Base-by-base conservation (phyloP, 2,888 invertebrate genomes). In the Ypsolopha sequella region DNA sequence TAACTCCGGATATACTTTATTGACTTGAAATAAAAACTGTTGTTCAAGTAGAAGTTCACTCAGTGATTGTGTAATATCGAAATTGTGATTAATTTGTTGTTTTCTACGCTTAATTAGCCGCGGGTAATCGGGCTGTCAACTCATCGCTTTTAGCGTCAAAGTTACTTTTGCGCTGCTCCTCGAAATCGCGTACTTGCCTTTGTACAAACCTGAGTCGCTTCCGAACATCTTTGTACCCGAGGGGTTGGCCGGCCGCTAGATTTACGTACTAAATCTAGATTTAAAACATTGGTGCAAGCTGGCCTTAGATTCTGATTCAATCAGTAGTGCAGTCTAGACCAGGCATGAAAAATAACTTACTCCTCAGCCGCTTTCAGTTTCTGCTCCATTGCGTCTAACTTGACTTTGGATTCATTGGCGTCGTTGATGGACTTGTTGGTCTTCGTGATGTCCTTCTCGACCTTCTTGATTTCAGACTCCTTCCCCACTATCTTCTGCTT, bases 401-500 rank as follows among this genome's bases (percentile, higher is more conserved):
- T 84, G 36, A 76, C 76, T 57, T 89, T 89, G 0, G 91, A 90
- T 39, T 88, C 77, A 61, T 89, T 89, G 7, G 92, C 89, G 60
- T 90, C 87, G 33, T 73, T 74, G 47, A 94, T 89, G 59, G 91
- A 89, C 46, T 76, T 76, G 54, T 88, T 89, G 38, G 88, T 70
- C 58, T 88, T 87, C 0, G 74, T 69, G 0, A 89, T 76, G 57
- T 93, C 91, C 41, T 79, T 79, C 60, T 90, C 89, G 44, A 86
- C 84, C 41, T 89, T 87, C 14, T 66, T 65, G 14, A 89, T 82
- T 60, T 90, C 89, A 7, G 81, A 74, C 52, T 88, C 88, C 65
- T 92, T 92, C 13, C 89, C 81, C 2, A 81, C 73, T 52, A 92
- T 89, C 63, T 91, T 90, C 66, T 92, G 92, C 64, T 92, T 91